Base-by-base conservation (phyloP, 2,888 invertebrate genomes). In the Boloria selene region DNA sequence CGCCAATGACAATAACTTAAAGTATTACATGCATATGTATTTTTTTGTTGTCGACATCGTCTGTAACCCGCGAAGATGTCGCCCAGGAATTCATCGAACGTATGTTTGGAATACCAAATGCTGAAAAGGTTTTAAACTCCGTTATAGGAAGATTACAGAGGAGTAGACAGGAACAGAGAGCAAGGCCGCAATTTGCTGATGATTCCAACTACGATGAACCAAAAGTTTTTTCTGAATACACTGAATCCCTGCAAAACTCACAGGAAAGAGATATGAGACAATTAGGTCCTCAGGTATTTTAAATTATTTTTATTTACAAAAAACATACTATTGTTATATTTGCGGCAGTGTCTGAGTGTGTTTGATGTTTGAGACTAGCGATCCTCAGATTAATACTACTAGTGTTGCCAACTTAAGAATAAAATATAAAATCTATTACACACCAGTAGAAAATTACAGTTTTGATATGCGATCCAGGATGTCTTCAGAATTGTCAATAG, bases 171-270 rank as follows among this genome's bases (percentile, higher is more conserved):
- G 79, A 64, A 2, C 58, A 74, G 4, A 75, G 75, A 13, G 72
- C 73, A 3, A 75, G 73, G 7, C 79, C 80, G 42, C 74, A 76
- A 2, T 64, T 73, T 3, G 51, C 69, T 1, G 78, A 81, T 1
- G 80, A 83, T 0, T 70, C 69, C 0, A 83, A 87, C 38, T 88
- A 86, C 70, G 81, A 85, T 0, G 83, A 87, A 0, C 74, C 83
- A 1, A 84, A 85, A 77, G 89, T 87, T 26, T 70, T 88, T 44
- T 85, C 88, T 3, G 89, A 89, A 72, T 90, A 88, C 58, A 87
- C 88, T 0, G 88, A 89, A 72, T 77, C 85, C 2, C 62, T 87
- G 4, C 79, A 84, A 73, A 77, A 69, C 6, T 74, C 81, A 0
- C 77, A 78, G 6, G 85, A 86, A 60, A 74, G 87, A 53, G 87